Conservation (phyloP, 37 sponge, comb jelly and placozoan genomes). For the Eunapius fragilis region DNA sequence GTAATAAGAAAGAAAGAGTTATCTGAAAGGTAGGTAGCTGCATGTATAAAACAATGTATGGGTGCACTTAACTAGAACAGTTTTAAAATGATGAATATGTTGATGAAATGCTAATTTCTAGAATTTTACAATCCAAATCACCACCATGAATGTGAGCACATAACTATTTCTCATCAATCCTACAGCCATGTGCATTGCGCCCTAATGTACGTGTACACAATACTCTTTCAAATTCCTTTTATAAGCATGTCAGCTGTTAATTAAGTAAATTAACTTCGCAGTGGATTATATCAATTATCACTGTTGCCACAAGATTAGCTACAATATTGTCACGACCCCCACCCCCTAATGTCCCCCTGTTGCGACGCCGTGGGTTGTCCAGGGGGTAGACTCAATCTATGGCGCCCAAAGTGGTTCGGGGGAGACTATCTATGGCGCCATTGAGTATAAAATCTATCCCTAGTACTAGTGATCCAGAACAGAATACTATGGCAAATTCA, state of each 20-base stretch:
- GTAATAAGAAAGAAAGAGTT: not conserved
- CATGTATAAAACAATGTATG: not conserved
- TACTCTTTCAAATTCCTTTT: not conserved
- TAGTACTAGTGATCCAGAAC: not conserved
- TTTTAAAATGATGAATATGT: not conserved
- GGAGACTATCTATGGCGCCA: not conserved
- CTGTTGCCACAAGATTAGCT: not conserved
- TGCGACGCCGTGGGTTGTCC: not conserved
- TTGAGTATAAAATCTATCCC: not conserved
- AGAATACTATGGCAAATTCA: not conserved
- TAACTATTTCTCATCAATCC: not conserved
- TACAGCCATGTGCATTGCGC: not conserved
- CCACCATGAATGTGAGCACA: not conserved
- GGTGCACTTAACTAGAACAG: not conserved
- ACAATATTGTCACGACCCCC: not conserved
- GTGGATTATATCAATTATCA: not conserved
- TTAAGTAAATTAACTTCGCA: not conserved
- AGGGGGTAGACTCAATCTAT: not conserved
- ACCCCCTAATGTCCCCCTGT: not conserved
- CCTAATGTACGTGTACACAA: not conserved
- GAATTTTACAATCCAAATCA: not conserved
- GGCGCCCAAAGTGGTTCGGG: not conserved
- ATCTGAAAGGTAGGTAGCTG: not conserved
- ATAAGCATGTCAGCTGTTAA: not conserved
- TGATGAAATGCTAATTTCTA: not conserved